Base-by-base conservation (phyloP, 2,113 vertebrate species). In the Aspiorhynchus laticeps region DNA sequence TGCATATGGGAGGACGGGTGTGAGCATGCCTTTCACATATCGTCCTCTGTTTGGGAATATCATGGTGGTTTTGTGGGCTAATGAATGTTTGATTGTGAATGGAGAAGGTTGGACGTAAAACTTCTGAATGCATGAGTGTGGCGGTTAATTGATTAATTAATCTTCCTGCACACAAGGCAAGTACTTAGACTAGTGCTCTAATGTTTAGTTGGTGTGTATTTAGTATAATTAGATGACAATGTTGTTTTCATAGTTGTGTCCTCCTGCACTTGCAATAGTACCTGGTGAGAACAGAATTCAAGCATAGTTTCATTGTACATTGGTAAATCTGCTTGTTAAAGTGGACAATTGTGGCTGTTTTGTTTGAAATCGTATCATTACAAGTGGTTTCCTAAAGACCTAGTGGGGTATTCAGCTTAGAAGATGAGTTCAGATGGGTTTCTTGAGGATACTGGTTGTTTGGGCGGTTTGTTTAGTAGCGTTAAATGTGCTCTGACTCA, bases 1-100 rank as follows among this genome's bases (percentile, higher is more conserved):
- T 87, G 48, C 56, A 80, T 76, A 86, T 91, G 88, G 89, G 77
- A 26, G 41, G 38, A 78, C 65, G 41, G 46, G 48, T 71, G 21
- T 83, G 48, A 73, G 48, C 31, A n/a, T 77, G 65, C 28, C 33
- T 75, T 75, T 51, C 28, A 36, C 56, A 78, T 61, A 8, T 46
- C 67, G 33, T 24, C 28, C 21, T 0, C 28, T 51, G 5, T 46
- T 33, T 87, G 56, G 71, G 33, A 80, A 53, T 56, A 43, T 81
- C 14, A 75, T 84, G 79, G 77, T 9, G 12, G 24, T 24, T 74
- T 24, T 74, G 9, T 14, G 41, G 24, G 31, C 5, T 19, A n/a
- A 26, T 80, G 9, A 67, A 8, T 41, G 14, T 67, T 76, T 69
- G 31, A 28, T 46, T 31, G 7, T 14, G 12, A 56, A 73, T 80